Conservation (phyloP, 2,797 vertebrate species). For the Anniella stebbinsi region DNA sequence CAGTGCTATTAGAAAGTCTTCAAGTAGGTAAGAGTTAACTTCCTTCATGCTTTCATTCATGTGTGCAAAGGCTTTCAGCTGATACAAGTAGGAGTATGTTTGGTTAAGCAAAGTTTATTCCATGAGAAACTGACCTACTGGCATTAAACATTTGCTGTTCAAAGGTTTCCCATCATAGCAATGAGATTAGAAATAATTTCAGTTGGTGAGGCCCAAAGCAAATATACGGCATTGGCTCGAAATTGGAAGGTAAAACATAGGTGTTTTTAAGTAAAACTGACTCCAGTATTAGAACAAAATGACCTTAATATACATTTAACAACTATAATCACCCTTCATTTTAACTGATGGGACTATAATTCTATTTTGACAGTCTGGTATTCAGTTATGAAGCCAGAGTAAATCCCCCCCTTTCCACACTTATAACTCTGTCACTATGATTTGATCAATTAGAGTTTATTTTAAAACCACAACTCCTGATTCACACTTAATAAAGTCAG, state of each 20-base stretch:
- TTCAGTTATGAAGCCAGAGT: background rate
- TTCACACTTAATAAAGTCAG: too few species aligned
- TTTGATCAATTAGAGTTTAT: background rate
- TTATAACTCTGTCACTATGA: conserved; percentile 1
- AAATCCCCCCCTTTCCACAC: background rate
- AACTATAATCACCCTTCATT: conserved; percentile 11
- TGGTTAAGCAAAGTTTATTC: conserved; percentile 60
- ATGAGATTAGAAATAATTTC: conserved; percentile 43
- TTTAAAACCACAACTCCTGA: too few species aligned
- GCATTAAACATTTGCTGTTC: conserved; percentile 40
- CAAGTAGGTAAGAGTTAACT: conserved; percentile 43
- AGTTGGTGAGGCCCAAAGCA: conserved; percentile 33
- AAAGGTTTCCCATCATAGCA: conserved; percentile 48
- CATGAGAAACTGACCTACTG: conserved; percentile 45
- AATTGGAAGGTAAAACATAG: conserved; percentile 18
- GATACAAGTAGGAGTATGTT: conserved; percentile 36
- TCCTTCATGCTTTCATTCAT: conserved; percentile 41
- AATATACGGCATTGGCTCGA: conserved; percentile 36
- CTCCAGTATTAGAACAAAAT: conserved; percentile 25
- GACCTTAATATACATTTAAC: background rate
- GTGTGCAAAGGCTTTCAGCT: conserved; percentile 39
- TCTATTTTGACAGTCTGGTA: background rate
- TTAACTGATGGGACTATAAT: background rate
- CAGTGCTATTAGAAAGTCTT: background rate
- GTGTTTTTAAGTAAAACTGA: conserved; percentile 35